Conservation (phyloP, 2,888 invertebrate genomes). For the Sesia bembeciformis region DNA sequence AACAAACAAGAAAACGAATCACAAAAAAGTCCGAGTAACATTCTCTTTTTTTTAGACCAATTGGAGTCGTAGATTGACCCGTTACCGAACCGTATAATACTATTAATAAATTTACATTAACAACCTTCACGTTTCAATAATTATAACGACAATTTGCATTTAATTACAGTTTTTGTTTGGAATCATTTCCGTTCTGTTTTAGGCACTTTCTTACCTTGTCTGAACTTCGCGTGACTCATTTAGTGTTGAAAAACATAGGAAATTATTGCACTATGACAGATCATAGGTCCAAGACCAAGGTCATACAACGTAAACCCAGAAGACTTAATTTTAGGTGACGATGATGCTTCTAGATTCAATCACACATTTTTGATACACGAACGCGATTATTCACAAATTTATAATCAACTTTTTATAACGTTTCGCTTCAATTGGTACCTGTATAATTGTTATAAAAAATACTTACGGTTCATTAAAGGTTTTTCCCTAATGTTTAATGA, state of each 20-base stretch:
- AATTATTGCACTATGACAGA: background rate
- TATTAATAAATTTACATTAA: background rate
- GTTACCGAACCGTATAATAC: background rate
- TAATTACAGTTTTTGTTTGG: conserved; percentile 32
- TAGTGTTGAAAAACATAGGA: background rate
- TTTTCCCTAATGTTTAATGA: no score
- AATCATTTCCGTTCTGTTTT: conserved; percentile 30
- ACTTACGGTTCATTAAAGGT: no score
- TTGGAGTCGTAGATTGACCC: background rate
- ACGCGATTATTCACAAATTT: no score
- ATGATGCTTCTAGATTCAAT: no score
- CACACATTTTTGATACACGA: no score
- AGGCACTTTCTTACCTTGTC: conserved; percentile 30
- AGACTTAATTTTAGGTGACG: no score
- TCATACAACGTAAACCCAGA: no score
- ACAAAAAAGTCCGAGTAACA: background rate
- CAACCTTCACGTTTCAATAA: conserved; percentile 22
- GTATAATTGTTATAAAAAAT: no score
- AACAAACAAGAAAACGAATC: background rate
- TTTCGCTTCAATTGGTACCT: no score
- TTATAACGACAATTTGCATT: conserved; percentile 19
- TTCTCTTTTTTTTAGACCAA: background rate
- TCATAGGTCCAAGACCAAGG: no score
- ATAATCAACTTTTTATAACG: no score
- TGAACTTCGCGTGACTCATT: conserved; percentile 9